phyloP scores from a whole-genome alignment of 2,888 invertebrate genomes.

The Eudasyphora cyanicolor region DNA sequence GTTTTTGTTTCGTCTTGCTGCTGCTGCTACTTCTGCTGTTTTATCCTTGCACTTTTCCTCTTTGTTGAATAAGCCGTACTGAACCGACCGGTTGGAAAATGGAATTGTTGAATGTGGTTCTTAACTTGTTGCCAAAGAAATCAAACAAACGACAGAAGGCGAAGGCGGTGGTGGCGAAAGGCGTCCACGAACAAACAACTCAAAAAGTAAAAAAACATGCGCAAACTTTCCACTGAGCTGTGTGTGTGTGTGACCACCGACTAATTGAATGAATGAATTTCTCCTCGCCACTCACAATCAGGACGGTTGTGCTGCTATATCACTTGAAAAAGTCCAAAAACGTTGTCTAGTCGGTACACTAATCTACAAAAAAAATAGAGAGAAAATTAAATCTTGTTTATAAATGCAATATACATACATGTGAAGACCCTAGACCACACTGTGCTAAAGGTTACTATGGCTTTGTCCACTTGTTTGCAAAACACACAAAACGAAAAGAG shows the following conservation, averaged over 20 bases:
- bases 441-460: too few species aligned
- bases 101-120: slow-evolving; percentile 43
- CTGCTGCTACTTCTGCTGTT: slow-evolving; percentile 4
- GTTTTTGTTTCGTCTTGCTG: neutral
- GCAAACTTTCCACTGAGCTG: slow-evolving; percentile 41
- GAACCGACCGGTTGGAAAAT: slow-evolving; percentile 34
- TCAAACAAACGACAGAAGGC: slow-evolving; percentile 17
- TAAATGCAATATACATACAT: too few species aligned
- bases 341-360: slow-evolving; percentile 1
- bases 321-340: neutral
- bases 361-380: neutral
- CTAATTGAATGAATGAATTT: too few species aligned
- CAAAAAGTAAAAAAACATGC: slow-evolving; percentile 52
- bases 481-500: too few species aligned
- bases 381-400: neutral
- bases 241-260: too few species aligned
- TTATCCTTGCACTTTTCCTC: neutral
- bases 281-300: too few species aligned
- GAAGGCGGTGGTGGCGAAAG: too few species aligned
- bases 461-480: too few species aligned
- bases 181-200: slow-evolving; percentile 11
- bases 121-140: slow-evolving; percentile 59
- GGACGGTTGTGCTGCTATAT: too few species aligned
- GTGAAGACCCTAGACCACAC: too few species aligned
- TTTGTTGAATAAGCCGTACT: slow-evolving; percentile 31